phyloP scores from a whole-genome alignment of 2,797 vertebrate genomes.

The Coilia nasus region DNA sequence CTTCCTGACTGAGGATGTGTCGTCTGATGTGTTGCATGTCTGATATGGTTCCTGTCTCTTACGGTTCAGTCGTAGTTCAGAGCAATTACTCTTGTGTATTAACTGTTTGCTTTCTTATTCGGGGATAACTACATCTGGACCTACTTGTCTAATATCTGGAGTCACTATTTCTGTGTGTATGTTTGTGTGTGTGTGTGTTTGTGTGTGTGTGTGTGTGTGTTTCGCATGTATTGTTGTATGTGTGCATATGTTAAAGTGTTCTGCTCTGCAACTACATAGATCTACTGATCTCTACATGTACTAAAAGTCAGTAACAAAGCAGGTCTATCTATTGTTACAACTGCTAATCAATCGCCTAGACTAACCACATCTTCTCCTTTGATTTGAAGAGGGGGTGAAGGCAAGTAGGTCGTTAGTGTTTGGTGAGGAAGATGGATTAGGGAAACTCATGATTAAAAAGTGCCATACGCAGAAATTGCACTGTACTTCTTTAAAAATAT shows the following conservation, averaged over 20 bases:
- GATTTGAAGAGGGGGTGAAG: not conserved
- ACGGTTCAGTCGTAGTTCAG: not conserved
- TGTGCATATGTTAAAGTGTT: not conserved
- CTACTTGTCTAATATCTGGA: conserved; percentile 16
- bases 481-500: conserved; percentile 78
- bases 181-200: conserved; percentile 6
- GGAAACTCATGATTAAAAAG: conserved; percentile 77
- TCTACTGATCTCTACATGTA: not conserved
- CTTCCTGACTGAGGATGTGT: not conserved
- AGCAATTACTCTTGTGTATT: not conserved
- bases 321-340: not conserved
- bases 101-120: conserved; percentile 15
- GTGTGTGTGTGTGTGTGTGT: not conserved
- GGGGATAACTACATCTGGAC: conserved; percentile 8
- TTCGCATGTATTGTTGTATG: not conserved
- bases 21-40: conserved; percentile 5
- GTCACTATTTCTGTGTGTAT: not conserved
- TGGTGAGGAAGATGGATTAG: conserved; percentile 60
- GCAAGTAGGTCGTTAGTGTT: conserved; percentile 37
- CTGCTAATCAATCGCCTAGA: not conserved
- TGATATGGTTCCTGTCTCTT: not conserved
- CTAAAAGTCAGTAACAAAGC: not conserved
- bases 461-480: conserved; percentile 82
- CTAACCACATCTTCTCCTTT: not conserved
- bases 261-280: not conserved